Evolutionary conservation across 2,888 invertebrate species (phyloP).

Genomic region (Aphrophora alni): DNA sequence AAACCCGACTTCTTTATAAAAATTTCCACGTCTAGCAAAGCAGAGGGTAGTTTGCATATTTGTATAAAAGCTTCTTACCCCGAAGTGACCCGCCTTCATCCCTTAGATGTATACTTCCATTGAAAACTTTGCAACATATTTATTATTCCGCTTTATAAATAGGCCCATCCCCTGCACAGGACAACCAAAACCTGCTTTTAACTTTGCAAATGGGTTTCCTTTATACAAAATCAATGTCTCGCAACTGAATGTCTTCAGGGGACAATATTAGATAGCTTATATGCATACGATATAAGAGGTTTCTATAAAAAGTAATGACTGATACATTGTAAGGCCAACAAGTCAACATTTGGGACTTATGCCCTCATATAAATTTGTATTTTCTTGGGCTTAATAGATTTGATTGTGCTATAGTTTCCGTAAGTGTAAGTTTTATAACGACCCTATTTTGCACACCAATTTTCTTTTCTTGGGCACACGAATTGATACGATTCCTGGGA

Average conservation of each 20-base stretch:
- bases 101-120: neutral
- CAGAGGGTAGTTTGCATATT: neutral
- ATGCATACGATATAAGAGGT: too few species aligned
- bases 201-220: constrained; percentile 1
- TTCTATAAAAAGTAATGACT: too few species aligned
- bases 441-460: too few species aligned
- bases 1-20: neutral
- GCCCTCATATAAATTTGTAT: too few species aligned
- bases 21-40: neutral
- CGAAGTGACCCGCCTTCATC: neutral
- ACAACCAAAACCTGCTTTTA: neutral
- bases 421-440: too few species aligned
- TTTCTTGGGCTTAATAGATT: too few species aligned
- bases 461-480: too few species aligned
- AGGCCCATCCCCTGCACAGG: neutral
- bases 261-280: neutral
- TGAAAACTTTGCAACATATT: neutral
- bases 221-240: neutral
- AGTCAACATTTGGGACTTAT: too few species aligned
- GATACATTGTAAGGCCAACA: too few species aligned
- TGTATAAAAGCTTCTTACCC: neutral
- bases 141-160: constrained; percentile 5
- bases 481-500: too few species aligned
- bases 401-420: too few species aligned
- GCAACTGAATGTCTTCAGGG: neutral